Evolutionary conservation across 2,113 vertebrate species (phyloP), one percentile per base, ranked within the genome.

Genomic region (Thymallus thymallus): DNA sequence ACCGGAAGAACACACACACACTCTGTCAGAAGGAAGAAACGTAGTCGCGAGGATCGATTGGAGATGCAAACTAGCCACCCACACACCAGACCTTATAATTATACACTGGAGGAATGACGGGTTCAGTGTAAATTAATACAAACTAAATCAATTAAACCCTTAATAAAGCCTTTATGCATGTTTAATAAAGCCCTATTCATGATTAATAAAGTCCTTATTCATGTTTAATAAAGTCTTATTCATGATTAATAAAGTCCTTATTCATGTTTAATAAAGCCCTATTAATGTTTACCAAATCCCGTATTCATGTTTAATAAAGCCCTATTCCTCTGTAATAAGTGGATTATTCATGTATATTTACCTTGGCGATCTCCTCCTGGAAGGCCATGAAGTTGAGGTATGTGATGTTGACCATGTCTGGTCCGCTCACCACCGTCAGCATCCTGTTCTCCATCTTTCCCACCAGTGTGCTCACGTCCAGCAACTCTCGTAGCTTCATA

Each of bases 331-430:
- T 51, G 48, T 18, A 51, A 51, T 51, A 16, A 51, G 13, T 51
- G 12, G 16, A 18, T 14, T 51, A 18, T 51, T 51, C 48, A 51
- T 51, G 41, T 0, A 48, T 3, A 29, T 58, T 70, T 93, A 99
- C 98, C 96, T 98, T 99, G 0, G 97, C 97, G 2, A 94, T 94
- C 48, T 99, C 98, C 83, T 99, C 98, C 74, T 97, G 96, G 86
- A 96, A 95, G 10, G 98, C 96, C 89, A 98, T 95, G 76, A 99
- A 94, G 89, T 99, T 98, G 89, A 99, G 83, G 89, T 95, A 97
- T 0, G 95, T 96, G 82, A 99, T 97, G 87, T 97, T 99, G 72
- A 98, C 96, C 85, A 99, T 91, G 85, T 99, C 98, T 0, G 94
- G 91, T 6, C 97, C 97, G 0, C 96, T 95, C 41, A 97, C 98